These are phyloP conservation scores for Sesia apiformis DNA, from an alignment of 2,888 invertebrate species.

Conservation along the genomic window DNA sequence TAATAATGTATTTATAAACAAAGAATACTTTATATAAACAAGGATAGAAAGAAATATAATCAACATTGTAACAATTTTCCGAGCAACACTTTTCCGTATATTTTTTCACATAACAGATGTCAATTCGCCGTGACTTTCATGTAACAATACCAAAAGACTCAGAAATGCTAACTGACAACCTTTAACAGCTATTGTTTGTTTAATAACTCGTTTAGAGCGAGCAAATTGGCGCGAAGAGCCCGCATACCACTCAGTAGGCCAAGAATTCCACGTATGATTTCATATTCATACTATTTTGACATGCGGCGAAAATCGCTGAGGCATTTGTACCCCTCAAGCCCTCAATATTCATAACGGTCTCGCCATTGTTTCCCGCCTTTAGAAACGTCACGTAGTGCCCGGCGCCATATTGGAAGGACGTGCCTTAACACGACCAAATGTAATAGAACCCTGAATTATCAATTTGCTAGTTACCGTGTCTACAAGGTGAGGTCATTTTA, in stretches of 20 bases:
- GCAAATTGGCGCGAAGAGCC: constrained; percentile 29
- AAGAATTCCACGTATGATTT: constrained; percentile 20
- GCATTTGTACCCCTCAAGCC: constrained; percentile 41
- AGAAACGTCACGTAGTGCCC: constrained; percentile 54
- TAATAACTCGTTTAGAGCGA: constrained; percentile 33
- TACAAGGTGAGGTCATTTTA: constrained; percentile 30
- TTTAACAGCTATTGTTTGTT: background rate
- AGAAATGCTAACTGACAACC: background rate
- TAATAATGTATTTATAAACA: too few species aligned
- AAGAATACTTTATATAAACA: too few species aligned
- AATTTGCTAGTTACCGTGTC: constrained; percentile 15
- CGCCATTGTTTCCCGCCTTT: constrained; percentile 59
- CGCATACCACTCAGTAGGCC: constrained; percentile 37
- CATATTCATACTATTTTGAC: constrained; percentile 13
- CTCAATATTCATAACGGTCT: constrained; percentile 67
- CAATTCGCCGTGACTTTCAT: too few species aligned
- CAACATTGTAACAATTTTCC: too few species aligned
- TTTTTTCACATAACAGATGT: background rate
- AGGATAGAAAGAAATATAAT: too few species aligned
- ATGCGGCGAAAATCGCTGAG: constrained; percentile 45
- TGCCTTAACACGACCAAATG: constrained; percentile 46
- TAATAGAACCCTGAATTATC: constrained; percentile 30
- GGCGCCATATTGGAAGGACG: constrained; percentile 65
- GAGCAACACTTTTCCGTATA: background rate
- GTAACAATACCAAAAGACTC: background rate